A percentile compares a stretch with the other conserved stretches of the same genome.
Conservation (phyloP, 1,140 invertebrate genomes). For the Drosophila jambulina region DNA sequence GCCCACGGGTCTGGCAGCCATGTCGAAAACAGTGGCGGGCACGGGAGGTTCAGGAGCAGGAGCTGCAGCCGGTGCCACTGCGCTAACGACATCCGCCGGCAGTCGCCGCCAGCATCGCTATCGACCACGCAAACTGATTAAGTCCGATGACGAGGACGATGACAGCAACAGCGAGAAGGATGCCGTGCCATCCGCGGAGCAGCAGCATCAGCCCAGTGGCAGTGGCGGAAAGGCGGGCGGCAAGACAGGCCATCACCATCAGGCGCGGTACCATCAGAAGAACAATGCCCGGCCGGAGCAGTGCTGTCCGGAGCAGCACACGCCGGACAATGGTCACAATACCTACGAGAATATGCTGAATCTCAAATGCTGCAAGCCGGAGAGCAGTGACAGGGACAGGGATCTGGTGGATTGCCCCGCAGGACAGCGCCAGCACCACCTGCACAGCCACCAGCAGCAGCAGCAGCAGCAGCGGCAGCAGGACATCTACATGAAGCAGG, state of each 20-base stretch:
- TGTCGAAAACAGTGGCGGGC: constrained; percentile 67
- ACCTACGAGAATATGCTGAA: constrained; percentile 80
- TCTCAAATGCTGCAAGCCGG: constrained; percentile 75
- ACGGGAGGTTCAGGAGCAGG: background rate
- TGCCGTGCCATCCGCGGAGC: constrained; percentile 14
- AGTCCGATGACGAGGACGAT: constrained; percentile 85
- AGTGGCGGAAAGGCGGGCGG: constrained; percentile 39
- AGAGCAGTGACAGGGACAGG: constrained; percentile 16
- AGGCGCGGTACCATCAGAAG: constrained; percentile 63
- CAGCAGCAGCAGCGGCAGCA: constrained; percentile 61
- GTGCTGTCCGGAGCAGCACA: constrained; percentile 65
- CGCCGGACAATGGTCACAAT: constrained; percentile 72
- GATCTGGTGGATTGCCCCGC: constrained; percentile 52
- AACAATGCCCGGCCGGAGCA: constrained; percentile 69
- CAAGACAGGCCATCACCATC: constrained; percentile 51
- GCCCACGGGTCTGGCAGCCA: constrained; percentile 66
- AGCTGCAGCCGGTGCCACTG: constrained; percentile 54
- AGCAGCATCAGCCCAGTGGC: constrained; percentile 52
- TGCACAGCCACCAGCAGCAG: constrained; percentile 50
- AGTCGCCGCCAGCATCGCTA: constrained; percentile 81
- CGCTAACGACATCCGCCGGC: constrained; percentile 76
- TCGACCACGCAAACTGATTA: constrained; percentile 84
- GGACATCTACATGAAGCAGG: constrained; percentile 84
- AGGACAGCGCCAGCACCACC: constrained; percentile 39
- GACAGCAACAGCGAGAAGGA: constrained; percentile 85